These are phyloP conservation scores for Sogatella furcifera DNA, from an alignment of 1,140 invertebrate genomes.

Conservation along the genomic window DNA sequence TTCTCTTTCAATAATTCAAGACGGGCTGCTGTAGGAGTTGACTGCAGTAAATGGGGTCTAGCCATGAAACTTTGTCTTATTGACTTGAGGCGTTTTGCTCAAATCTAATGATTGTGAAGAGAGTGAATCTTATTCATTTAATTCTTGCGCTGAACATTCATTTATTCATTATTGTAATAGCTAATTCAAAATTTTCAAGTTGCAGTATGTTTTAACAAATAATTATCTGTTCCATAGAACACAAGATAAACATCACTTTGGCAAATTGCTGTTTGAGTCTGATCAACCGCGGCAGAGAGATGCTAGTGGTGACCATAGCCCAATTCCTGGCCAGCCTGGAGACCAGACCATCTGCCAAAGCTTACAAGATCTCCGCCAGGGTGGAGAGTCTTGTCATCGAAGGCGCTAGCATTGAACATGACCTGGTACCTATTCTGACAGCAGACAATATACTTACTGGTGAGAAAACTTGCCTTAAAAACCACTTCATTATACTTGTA, in stretches of 20 bases:
- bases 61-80: neutral
- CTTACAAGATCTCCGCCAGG: constrained; percentile 58
- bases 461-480: constrained; percentile 24
- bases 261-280: constrained; percentile 61
- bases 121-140: too few species aligned
- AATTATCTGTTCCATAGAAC: constrained; percentile 42
- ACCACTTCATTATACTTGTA: neutral
- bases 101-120: too few species aligned
- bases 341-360: constrained; percentile 54
- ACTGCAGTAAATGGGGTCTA: too few species aligned
- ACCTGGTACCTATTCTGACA: constrained; percentile 58
- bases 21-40: too few species aligned
- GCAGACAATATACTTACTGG: constrained; percentile 54
- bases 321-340: constrained; percentile 62
- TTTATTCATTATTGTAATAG: too few species aligned
- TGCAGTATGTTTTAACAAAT: too few species aligned
- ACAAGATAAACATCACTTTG: constrained; percentile 68
- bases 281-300: constrained; percentile 56
- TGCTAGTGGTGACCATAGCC: constrained; percentile 58
- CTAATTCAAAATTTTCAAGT: too few species aligned
- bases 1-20: too few species aligned
- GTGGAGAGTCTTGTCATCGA: constrained; percentile 70
- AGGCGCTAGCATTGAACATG: constrained; percentile 60
- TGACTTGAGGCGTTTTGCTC: neutral
- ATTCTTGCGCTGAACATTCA: too few species aligned